phyloP scores from a whole-genome alignment of 2,113 vertebrate genomes.

The Centrocercus urophasianus region DNA sequence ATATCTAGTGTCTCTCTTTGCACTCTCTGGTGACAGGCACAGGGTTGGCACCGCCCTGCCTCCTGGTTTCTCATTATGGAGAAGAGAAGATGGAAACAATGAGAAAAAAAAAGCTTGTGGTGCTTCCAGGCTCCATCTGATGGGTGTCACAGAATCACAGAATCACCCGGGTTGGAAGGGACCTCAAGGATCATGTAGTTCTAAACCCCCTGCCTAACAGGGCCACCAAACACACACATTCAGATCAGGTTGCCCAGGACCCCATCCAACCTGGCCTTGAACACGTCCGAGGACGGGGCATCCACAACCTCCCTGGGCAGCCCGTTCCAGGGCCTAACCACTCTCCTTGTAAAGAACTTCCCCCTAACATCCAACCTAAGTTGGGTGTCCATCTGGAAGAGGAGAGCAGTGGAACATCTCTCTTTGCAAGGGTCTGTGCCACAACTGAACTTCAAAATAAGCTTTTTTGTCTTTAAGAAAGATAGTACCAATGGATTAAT shows the following conservation, averaged over 20 bases:
- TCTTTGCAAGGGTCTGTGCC: background rate
- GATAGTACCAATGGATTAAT: slow-evolving; percentile 34
- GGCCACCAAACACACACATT: too few relatives aligned
- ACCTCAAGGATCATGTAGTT: too few relatives aligned
- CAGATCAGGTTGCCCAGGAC: too few relatives aligned
- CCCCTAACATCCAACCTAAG: too few relatives aligned
- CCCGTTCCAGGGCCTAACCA: too few relatives aligned
- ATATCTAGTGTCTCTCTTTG: background rate
- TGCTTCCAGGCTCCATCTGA: fast-evolving
- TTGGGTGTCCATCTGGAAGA: background rate
- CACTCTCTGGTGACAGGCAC: background rate
- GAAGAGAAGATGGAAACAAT: background rate
- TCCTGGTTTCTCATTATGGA: background rate
- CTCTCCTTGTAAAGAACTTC: too few relatives aligned
- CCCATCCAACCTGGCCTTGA: too few relatives aligned
- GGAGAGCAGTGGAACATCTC: background rate
- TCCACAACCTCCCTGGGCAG: too few relatives aligned
- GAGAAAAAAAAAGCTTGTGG: fast-evolving
- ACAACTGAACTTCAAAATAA: background rate
- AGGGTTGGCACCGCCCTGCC: background rate
- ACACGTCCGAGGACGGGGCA: too few relatives aligned
- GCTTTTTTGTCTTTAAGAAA: background rate
- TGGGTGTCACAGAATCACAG: too few relatives aligned
- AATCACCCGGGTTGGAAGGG: too few relatives aligned
- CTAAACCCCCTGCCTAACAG: too few relatives aligned